Percentiles rank a stretch among this genome's conserved stretches.
phyloP scores from a whole-genome alignment of 2,113 vertebrate species.

The Pelmatolapia mariae region DNA sequence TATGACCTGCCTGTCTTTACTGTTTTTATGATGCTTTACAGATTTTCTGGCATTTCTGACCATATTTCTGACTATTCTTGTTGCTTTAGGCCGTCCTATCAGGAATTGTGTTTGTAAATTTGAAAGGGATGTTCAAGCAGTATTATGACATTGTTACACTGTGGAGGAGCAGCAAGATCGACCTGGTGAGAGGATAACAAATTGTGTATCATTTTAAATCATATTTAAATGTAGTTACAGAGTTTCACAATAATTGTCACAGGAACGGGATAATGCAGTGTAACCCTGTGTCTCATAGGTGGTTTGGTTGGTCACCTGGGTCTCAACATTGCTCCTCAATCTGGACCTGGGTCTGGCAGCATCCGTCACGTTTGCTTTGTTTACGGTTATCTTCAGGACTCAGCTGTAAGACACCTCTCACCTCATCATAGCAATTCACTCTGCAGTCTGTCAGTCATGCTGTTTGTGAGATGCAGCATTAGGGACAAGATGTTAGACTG shows the following conservation, averaged over 20 bases:
- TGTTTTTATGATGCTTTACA: background rate
- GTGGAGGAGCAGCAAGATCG: conserved; percentile 81
- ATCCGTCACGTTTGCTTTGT: conserved; percentile 81
- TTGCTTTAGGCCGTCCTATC: conserved; percentile 83
- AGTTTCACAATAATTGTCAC: background rate
- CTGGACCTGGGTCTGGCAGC: conserved; percentile 86
- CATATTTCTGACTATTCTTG: background rate
- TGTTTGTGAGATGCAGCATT: background rate
- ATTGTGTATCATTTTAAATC: background rate
- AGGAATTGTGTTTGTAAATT: conserved; percentile 82
- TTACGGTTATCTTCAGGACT: conserved; percentile 88
- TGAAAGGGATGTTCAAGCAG: conserved; percentile 93
- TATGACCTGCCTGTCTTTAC: background rate
- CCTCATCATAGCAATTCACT: background rate
- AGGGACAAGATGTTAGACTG: background rate
- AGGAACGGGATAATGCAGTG: background rate
- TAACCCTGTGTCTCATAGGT: conserved; percentile 48
- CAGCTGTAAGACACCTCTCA: conserved; percentile 76
- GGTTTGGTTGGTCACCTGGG: conserved; percentile 89
- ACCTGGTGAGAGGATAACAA: conserved; percentile 78
- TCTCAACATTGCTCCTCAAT: conserved; percentile 84
- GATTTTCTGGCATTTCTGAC: background rate
- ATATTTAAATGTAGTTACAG: background rate
- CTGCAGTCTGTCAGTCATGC: background rate
- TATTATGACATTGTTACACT: conserved; percentile 75